Evolutionary conservation across 2,888 invertebrate genomes (phyloP), one percentile per base, ranked within the genome.

Genomic region (Smittia aterrima): DNA sequence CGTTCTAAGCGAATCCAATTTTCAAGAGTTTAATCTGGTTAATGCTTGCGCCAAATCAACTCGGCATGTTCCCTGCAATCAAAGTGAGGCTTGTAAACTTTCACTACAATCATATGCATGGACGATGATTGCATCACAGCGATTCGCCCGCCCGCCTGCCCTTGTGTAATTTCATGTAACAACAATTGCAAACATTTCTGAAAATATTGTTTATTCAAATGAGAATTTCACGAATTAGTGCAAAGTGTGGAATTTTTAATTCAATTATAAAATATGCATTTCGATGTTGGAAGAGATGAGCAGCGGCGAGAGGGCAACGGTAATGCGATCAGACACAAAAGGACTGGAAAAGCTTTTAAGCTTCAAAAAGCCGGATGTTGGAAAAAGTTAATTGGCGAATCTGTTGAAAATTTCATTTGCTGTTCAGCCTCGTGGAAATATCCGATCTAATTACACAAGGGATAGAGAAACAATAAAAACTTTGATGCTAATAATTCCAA

Each of bases 361-460:
- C 66, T 22, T 24, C 16, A 38, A 47, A 47, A n/a, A n/a, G 11
- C 16, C 47, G 16, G 47, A 47, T n/a, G 47, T 11, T 9, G 32
- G 32, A n/a, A 47, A 66, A 66, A 66, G 66, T 38, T 66, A 66
- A 66, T 66, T 66, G 66, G 66, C 38, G 20, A 32, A 64, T n/a
- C 66, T 18, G 38, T 40, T 66, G 38, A 47, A 47, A 47, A 13
- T n/a, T 47, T 16, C 47, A 47, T 47, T 47, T 47, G n/a, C 47
- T 2, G n/a, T 47, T 47, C n/a, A 47, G 11, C 16, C 47, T 47
- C 47, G 11, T n/a, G 47, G n/a, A 47, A 47, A 47, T n/a, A 47
- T 47, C 47, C 47, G 11, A 47, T n/a, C 11, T 47, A 47, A 47
- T 47, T 47, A 47, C 47, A 47, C 16, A 47, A 47, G 16, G 16